Evolutionary conservation across 1,140 invertebrate genomes (phyloP), one percentile per base, ranked within the genome.

Genomic region (Drosophila jambulina): DNA sequence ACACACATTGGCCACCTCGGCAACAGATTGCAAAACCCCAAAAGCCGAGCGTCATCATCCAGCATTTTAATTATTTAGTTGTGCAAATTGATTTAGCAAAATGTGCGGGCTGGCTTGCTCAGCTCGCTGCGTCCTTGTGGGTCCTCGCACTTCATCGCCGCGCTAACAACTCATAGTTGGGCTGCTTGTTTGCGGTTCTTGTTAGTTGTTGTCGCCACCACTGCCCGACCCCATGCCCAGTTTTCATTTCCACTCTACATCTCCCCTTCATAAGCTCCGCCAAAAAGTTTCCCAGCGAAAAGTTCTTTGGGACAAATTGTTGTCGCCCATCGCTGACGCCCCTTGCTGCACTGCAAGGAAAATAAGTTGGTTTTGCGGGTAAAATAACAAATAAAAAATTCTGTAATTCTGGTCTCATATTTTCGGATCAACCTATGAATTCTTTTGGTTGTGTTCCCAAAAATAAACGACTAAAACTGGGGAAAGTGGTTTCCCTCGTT

Each of bases 121-220:
- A 64, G 29, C 36, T 51, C 19, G 27, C 25, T 53, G 60, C 34
- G 67, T 53, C 38, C 38, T 42, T 51, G 67, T 29, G 48, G 67
- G 29, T 64, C 40, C 57, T 49, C 43, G 68, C 61, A 78, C 79
- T 82, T 77, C 32, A 71, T 42, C 36, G 70, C 63, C 57, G 75
- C 53, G 46, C 34, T 29, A 59, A 43, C 67, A 48, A 70, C 69
- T 72, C 65, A 57, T 69, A 60, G 75, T 64, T 64, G 61, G 57
- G 43, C 59, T 70, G 71, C 78, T 82, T 71, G 69, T 77, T 82
- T 82, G 80, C 60, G 67, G 74, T 58, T 77, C 67, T 65, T 71
- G 74, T 71, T 59, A 62, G 67, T 64, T 56, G 54, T 43, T 58
- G 57, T 46, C 54, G 61, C 23, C 36, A 12, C 49, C 29, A 34